Evolutionary conservation across 1,140 invertebrate species (phyloP), one percentile per base, ranked within the genome.

Genomic region (Babylonia areolata): DNA sequence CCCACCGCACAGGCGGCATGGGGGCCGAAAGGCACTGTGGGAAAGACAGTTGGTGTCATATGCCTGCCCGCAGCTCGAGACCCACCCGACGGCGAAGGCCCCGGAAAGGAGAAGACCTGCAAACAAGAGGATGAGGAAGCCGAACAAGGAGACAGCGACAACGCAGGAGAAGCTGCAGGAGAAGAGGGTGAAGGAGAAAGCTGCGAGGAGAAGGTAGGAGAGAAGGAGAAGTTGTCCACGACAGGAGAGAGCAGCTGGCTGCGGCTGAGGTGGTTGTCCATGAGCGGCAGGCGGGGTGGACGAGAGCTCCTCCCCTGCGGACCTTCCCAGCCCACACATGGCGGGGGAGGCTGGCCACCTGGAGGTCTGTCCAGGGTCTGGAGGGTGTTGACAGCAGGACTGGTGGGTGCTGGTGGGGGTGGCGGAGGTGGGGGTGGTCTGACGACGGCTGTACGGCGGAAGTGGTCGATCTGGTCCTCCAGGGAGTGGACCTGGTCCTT

Each of bases 401-500:
- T n/a, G 39, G 33, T 6, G 54, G 81, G 31, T 5, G n/a, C 31
- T 46, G 51, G 33, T 31, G 78, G n/a, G 3, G 54, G 58, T 6
- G 54, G 33, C 15, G 42, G 17, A 33, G 58, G 58, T 17, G 20
- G 33, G 17, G 81, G 81, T 2, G 64, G 33, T 35, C 28, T 23
- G 81, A 31, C 40, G 81, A n/a, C 33, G 69, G 37, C 35, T 0
- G 58, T n/a, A 40, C 31, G 35, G 28, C 35, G 88, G 73, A 79
- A 39, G 35, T 40, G 81, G 85, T 81, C 69, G 54, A 78, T 87
- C 79, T 90, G 81, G 31, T 84, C 69, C 84, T 90, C 87, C 79
- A 90, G 71, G 12, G 31, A 31, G n/a, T 88, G 64, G 5, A 90
- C 84, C 84, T 78, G 37, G 31, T 78, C 46, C 42, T 81, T 86